These are phyloP conservation scores for Conger conger DNA, from an alignment of 2,113 vertebrate genomes.

Conservation along the genomic window DNA sequence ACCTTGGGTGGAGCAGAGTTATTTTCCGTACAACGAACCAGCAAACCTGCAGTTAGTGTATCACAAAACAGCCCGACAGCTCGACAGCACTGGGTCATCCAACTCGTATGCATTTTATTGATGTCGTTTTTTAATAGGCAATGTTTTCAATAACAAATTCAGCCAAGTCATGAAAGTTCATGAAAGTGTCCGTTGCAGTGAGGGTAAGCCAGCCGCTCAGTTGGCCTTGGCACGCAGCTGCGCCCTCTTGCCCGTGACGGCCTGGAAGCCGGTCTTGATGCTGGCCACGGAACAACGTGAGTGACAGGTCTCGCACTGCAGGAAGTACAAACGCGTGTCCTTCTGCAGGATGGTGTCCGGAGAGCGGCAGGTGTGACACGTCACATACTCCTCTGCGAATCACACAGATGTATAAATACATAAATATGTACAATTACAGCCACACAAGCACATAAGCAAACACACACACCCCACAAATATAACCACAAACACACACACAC, in stretches of 20 bases:
- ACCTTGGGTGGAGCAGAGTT: not conserved
- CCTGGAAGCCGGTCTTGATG: slow-evolving; percentile 99
- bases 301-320: slow-evolving; percentile 99
- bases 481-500: no score
- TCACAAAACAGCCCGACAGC: slow-evolving; percentile 9
- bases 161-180: slow-evolving; percentile 33
- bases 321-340: slow-evolving; percentile 96
- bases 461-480: not conserved
- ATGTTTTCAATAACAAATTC: slow-evolving; percentile 33
- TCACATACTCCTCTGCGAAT: slow-evolving; percentile 94
- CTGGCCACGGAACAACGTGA: slow-evolving; percentile 98
- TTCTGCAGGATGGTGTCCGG: slow-evolving; percentile 98
- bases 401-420: not conserved
- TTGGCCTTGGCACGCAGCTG: slow-evolving; percentile 99
- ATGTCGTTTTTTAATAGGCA: slow-evolving; percentile 21
- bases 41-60: not conserved
- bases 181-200: slow-evolving; percentile 34
- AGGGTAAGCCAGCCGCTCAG: no score
- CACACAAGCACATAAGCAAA: no score
- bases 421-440: no score
- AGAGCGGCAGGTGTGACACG: slow-evolving; percentile 97
- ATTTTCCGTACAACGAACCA: not conserved
- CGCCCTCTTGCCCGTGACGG: slow-evolving; percentile 98
- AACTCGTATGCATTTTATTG: slow-evolving; percentile 42
- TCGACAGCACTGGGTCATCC: slow-evolving; percentile 20